These are phyloP conservation scores for Rhodophaea formosa DNA, from an alignment of 2,888 invertebrate genomes.

Conservation along the genomic window DNA sequence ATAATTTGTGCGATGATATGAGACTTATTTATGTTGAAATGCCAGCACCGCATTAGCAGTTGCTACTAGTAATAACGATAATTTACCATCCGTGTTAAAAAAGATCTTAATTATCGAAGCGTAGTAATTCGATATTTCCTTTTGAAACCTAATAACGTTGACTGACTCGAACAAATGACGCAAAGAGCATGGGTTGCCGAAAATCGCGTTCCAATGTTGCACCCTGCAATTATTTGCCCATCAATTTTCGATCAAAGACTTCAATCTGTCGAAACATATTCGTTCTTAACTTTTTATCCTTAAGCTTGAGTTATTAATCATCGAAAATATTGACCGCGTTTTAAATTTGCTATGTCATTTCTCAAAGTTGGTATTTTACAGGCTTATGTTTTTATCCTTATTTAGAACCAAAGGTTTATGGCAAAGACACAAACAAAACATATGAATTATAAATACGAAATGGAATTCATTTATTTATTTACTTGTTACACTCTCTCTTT, in stretches of 20 bases:
- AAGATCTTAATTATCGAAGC: neutral
- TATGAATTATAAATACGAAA: too few relatives aligned
- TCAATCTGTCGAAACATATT: conserved; percentile 38
- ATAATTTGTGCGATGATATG: too few relatives aligned
- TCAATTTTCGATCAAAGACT: conserved; percentile 58
- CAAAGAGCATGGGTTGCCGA: conserved; percentile 50
- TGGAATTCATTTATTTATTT: too few relatives aligned
- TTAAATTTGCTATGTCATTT: conserved; percentile 7
- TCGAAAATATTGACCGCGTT: conserved; percentile 5
- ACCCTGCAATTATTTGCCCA: conserved; percentile 56
- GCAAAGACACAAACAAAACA: too few relatives aligned
- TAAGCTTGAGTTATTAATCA: conserved; percentile 27
- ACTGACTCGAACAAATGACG: conserved; percentile 51
- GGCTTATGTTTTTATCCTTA: too few relatives aligned
- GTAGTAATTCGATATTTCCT: conserved; percentile 5
- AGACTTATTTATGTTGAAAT: too few relatives aligned
- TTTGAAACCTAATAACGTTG: conserved; percentile 6
- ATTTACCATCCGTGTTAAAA: too few relatives aligned
- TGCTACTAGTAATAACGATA: too few relatives aligned
- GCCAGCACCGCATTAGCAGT: too few relatives aligned
- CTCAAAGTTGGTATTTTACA: neutral
- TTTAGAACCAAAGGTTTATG: too few relatives aligned
- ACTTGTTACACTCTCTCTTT: too few relatives aligned
- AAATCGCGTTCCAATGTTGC: conserved; percentile 39
- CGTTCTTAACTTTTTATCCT: conserved; percentile 23